Evolutionary conservation across 2,113 vertebrate species (phyloP), one percentile per base, ranked within the genome.

Genomic region (Tyto alba): DNA sequence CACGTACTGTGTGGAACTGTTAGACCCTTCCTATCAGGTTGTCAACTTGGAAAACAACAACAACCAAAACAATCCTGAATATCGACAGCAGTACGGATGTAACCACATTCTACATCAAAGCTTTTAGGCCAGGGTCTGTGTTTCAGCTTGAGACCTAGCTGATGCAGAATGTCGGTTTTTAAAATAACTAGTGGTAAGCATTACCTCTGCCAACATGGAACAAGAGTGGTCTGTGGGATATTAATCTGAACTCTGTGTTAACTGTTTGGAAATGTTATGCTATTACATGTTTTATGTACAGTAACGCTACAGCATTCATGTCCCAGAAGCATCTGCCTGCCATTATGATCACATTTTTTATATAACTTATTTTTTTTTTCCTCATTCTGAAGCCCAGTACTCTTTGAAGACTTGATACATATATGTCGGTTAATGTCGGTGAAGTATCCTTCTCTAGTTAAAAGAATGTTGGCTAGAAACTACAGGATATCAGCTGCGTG

Each of bases 361-460:
- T 64, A 15, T 71, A 76, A 82, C 83, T 72, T 72, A 0, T 40
- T 95, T 47, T 66, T 94, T 93, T 80, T 90, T 76, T 30, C n/a
- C 52, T 89, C n/a, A 9, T 82, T 91, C 74, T 81, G 11, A 95
- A 99, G 99, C 96, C 99, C 99, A 2, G 91, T 98, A 32, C 97
- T 99, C 91, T 94, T 99, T 82, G 95, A 98, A 87, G 98, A 98
- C 95, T 97, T 99, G 95, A 95, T 99, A 16, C 98, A 99, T 48
- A 93, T 99, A 74, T 99, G 99, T 93, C 98, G 97, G 17, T 96
- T 95, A 14, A 98, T 99, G 68, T 97, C 98, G 77, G 9, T 78
- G 47, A 98, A 95, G 52, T 98, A 98, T 72, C 98, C 99, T 27
- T 90, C 97, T 12, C 66, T 99, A 38, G 81, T 95, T 48, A 97